Conservation (phyloP, 2,113 vertebrate species). For the Bungarus multicinctus region DNA sequence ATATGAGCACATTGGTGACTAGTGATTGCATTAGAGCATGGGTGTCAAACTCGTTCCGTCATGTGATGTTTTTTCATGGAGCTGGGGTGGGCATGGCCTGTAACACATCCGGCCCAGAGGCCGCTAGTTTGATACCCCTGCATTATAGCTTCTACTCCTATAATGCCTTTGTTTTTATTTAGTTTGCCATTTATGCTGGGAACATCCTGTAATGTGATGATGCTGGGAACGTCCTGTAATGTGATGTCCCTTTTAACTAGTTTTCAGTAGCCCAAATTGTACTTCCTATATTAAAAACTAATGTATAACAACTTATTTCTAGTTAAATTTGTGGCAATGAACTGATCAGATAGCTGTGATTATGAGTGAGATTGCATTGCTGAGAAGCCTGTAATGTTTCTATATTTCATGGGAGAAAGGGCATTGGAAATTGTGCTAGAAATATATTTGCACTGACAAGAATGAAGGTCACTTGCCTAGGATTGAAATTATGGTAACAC, state of each 20-base stretch:
- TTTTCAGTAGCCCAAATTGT: background rate
- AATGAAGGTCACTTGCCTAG: background rate
- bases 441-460: background rate
- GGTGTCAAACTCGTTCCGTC: too few relatives aligned
- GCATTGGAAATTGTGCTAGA: background rate
- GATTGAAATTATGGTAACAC: background rate
- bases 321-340: background rate
- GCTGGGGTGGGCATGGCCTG: too few relatives aligned
- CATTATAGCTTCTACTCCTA: background rate
- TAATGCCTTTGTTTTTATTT: background rate
- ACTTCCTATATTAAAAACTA: background rate
- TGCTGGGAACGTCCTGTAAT: background rate
- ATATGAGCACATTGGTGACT: background rate
- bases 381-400: background rate
- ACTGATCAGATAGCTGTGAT: background rate
- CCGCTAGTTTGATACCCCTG: background rate
- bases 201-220: background rate
- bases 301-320: background rate
- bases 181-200: background rate
- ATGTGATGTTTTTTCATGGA: too few relatives aligned
- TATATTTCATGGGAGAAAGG: background rate
- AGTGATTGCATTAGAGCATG: background rate
- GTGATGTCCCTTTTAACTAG: background rate
- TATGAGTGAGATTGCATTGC: background rate
- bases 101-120: too few relatives aligned